Conservation (phyloP, 2,888 invertebrate genomes). For the Stenodera caucasica region DNA sequence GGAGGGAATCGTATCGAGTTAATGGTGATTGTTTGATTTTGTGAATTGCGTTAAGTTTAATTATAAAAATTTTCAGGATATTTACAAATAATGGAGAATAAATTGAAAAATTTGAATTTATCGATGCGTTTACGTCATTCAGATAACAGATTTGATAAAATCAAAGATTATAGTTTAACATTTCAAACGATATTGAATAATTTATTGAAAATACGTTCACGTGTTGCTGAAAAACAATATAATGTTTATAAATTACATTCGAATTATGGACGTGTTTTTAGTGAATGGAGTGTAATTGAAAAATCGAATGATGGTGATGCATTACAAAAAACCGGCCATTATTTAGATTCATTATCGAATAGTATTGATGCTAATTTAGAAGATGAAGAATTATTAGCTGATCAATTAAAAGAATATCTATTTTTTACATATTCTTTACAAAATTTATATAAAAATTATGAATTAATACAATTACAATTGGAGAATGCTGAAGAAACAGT, state of each 20-base stretch:
- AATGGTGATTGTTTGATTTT: conserved; percentile 59
- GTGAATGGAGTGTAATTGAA: conserved; percentile 84
- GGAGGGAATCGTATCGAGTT: conserved; percentile 76
- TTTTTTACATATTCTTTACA: conserved; percentile 76
- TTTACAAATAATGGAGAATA: conserved; percentile 75
- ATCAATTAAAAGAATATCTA: conserved; percentile 81
- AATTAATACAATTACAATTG: conserved; percentile 70
- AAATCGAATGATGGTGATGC: conserved; percentile 73
- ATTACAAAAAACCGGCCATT: conserved; percentile 69
- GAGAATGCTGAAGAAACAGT: conserved; percentile 69
- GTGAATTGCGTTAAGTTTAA: no score
- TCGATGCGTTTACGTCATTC: conserved; percentile 73
- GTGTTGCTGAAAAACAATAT: conserved; percentile 75
- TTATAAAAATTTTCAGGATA: conserved; percentile 56
- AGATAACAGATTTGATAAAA: conserved; percentile 72
- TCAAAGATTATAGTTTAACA: conserved; percentile 75
- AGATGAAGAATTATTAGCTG: conserved; percentile 80
- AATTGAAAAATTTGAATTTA: conserved; percentile 73
- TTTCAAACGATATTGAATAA: conserved; percentile 66
- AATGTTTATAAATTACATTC: conserved; percentile 78
- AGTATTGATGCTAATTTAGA: conserved; percentile 61
- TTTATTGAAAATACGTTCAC: conserved; percentile 64
- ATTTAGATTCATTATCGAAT: conserved; percentile 58
- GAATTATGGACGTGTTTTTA: conserved; percentile 79
- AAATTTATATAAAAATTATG: conserved; percentile 73